Evolutionary conservation across 2,888 invertebrate genomes (phyloP), one percentile per base, ranked within the genome.

Genomic region (Troides aeacus): DNA sequence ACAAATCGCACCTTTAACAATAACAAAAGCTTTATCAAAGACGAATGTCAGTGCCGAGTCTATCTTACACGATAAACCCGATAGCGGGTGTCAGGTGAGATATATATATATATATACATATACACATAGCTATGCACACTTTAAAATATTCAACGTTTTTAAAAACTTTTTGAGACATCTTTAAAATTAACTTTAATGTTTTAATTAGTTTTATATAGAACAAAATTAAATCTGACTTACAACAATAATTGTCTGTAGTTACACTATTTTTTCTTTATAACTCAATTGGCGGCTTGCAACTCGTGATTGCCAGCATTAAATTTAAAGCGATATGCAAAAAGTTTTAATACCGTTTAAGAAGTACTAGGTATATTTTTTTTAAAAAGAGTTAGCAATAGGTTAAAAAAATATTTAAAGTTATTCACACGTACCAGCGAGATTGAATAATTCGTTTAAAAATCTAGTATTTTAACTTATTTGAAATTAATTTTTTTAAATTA

Each of bases 61-160:
- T 81, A 81, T 80, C 77, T 72, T 64, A 23, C 39, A 59, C 67
- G 78, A 79, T 81, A 79, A 81, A 77, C 72, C 72, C 72, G 83
- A 82, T 84, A 84, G 66, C 69, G 30, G 62, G 67, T 75, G 79
- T 79, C 83, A 84, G 84, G 81, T 84, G 79, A 75, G 71, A 80
- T 76, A 78, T 75, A 78, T 66, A 66, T 66, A 74, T n/a, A 72
- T 42, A 42, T 46, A 46, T 46, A 46, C 12, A 2, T 76, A 73
- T 64, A 68, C n/a, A 7, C 23, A 30, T 30, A 30, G 3, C 30
- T 30, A 73, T 71, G 57, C 70, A 62, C 71, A 66, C 68, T 71
- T 72, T 67, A 69, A 72, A 71, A 72, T 71, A 67, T 46, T 24
- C 15, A 8, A 62, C 17, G 12, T 18, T 24, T 61, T 30, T n/a